These are phyloP conservation scores for Crematogaster levior DNA, from an alignment of 2,888 invertebrate genomes.

Conservation along the genomic window DNA sequence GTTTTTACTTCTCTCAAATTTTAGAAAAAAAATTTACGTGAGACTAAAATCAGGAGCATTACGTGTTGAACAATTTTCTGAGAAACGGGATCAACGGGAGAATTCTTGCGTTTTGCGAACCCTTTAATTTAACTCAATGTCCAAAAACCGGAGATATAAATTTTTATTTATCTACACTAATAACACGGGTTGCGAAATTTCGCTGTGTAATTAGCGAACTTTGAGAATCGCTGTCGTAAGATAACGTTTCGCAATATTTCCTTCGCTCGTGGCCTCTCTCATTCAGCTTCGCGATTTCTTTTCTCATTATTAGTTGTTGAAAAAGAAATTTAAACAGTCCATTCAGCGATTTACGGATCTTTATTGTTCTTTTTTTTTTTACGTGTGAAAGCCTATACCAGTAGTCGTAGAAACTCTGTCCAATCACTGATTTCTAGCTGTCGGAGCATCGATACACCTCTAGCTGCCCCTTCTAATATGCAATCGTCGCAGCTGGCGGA, in stretches of 20 bases:
- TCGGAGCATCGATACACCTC: neutral
- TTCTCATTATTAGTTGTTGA: neutral
- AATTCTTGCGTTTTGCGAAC: neutral
- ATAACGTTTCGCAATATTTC: neutral
- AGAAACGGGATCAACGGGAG: neutral
- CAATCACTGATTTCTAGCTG: neutral
- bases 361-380: neutral
- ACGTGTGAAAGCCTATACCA: neutral
- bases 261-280: neutral
- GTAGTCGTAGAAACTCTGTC: neutral
- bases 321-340: neutral
- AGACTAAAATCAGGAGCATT: neutral
- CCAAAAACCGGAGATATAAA: neutral
- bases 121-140: neutral
- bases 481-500: constrained; percentile 26
- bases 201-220: neutral
- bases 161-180: neutral
- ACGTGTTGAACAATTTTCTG: neutral
- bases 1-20: neutral
- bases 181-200: neutral
- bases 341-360: neutral
- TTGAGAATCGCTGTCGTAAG: neutral
- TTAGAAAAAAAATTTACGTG: neutral
- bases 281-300: neutral
- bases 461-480: constrained; percentile 42